Conservation (phyloP, 2,113 vertebrate genomes). For the Eclectus roratus region DNA sequence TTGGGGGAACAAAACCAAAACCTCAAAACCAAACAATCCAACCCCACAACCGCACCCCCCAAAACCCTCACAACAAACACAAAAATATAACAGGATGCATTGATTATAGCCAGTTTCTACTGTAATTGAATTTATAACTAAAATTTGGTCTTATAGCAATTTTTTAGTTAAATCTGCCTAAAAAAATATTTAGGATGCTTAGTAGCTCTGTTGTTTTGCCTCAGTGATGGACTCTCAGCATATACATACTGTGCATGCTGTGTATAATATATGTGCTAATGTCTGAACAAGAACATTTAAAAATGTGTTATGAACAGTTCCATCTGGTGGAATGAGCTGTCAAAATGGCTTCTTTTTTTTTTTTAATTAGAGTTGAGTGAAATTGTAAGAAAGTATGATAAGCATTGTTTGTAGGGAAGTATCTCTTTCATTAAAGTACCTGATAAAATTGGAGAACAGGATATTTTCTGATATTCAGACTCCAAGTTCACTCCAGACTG, state of each 20-base stretch:
- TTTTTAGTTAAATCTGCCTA: neutral
- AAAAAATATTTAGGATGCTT: neutral
- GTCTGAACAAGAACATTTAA: slow-evolving; percentile 8
- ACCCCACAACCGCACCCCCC: neutral
- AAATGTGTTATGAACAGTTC: slow-evolving; percentile 32
- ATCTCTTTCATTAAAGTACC: neutral
- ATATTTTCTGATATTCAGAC: neutral
- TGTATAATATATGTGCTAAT: neutral
- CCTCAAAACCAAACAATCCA: neutral
- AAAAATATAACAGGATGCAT: neutral
- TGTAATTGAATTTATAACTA: neutral
- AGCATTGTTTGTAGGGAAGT: neutral
- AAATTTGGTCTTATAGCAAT: neutral
- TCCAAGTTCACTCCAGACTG: neutral
- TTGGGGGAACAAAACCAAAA: neutral
- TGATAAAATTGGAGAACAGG: neutral
- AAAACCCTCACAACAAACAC: neutral
- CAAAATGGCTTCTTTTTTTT: neutral
- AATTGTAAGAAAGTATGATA: neutral
- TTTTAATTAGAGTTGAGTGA: neutral
- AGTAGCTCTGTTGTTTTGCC: neutral
- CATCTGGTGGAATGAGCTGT: slow-evolving; percentile 38
- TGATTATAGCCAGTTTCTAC: neutral
- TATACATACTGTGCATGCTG: neutral
- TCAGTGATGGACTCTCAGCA: neutral